phyloP scores from a whole-genome alignment of 64 coral and sea anemone genomes.

The Platygyra sinensis region DNA sequence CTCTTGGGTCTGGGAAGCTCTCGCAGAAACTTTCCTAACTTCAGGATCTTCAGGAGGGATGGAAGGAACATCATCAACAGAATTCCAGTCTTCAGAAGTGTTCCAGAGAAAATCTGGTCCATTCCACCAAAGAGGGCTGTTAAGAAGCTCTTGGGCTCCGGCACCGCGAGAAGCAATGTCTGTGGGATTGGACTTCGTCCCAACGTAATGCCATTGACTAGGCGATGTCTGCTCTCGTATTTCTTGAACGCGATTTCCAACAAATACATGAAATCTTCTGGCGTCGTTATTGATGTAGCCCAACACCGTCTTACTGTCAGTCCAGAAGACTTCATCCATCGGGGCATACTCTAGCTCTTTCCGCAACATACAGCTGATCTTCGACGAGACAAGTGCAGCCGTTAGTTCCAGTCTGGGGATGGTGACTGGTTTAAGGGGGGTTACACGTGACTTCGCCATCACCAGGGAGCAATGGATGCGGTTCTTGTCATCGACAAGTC shows the following conservation, averaged over 20 bases:
- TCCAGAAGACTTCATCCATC: conserved; percentile 15
- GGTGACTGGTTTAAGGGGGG: neutral
- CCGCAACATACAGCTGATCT: neutral
- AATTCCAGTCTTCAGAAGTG: neutral
- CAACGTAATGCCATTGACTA: conserved; percentile 4
- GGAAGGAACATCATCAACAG: neutral
- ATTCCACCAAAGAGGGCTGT: neutral
- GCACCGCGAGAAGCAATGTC: neutral
- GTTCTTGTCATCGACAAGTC: neutral
- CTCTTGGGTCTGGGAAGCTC: no score
- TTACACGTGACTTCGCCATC: neutral
- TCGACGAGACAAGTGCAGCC: neutral
- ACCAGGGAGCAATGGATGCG: no score
- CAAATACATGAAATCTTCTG: conserved; percentile 11
- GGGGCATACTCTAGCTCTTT: neutral
- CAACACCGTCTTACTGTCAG: neutral
- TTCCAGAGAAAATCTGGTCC: neutral
- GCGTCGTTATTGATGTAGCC: conserved; percentile 18
- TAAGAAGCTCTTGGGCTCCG: neutral
- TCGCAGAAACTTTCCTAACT: no score
- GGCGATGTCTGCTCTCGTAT: neutral
- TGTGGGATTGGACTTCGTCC: neutral
- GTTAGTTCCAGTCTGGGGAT: conserved; percentile 19
- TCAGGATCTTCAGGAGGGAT: neutral
- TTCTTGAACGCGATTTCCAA: neutral